Evolutionary conservation across 2,888 invertebrate genomes (phyloP).

Genomic region (Caenorhabditis sp.): DNA sequence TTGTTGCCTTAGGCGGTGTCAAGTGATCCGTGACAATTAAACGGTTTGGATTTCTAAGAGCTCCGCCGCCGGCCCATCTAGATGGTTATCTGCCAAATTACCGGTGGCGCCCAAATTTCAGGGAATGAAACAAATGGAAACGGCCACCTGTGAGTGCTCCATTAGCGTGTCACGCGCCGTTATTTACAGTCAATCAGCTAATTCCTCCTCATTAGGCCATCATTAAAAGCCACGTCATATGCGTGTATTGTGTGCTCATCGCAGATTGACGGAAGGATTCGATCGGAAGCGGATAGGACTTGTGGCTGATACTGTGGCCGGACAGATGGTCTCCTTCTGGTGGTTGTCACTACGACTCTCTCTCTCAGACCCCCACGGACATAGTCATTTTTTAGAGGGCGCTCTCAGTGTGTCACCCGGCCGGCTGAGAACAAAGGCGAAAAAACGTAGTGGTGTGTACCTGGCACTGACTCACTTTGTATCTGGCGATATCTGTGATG

Average conservation of each 20-base stretch:
- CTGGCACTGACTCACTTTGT: slow-evolving; percentile 48
- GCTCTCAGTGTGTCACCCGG: slow-evolving; percentile 51
- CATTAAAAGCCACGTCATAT: slow-evolving; percentile 5
- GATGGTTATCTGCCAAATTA: slow-evolving; percentile 22
- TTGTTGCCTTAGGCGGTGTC: slow-evolving; percentile 45
- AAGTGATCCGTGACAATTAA: slow-evolving; percentile 49
- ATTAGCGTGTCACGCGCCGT: slow-evolving; percentile 29
- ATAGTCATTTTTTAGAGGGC: slow-evolving; percentile 48
- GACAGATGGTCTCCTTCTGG: neutral
- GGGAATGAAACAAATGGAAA: neutral
- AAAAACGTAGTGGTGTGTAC: slow-evolving; percentile 23
- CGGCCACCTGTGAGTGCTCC: slow-evolving; percentile 11
- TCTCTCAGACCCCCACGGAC: neutral
- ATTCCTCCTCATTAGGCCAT: slow-evolving; percentile 13
- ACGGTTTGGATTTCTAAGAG: slow-evolving; percentile 31
- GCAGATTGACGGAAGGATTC: slow-evolving; percentile 4
- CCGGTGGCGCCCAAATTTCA: slow-evolving; percentile 1
- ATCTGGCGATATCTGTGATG: slow-evolving; percentile 28
- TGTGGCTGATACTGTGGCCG: neutral
- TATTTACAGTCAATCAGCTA: slow-evolving; percentile 33
- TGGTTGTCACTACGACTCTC: neutral
- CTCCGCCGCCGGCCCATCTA: neutral
- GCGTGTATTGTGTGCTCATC: slow-evolving; percentile 19
- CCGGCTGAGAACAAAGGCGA: slow-evolving; percentile 41
- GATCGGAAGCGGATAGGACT: neutral